Evolutionary conservation across 2,888 invertebrate species (phyloP), one percentile per base, ranked within the genome.

Genomic region (Serrognathus titanus): DNA sequence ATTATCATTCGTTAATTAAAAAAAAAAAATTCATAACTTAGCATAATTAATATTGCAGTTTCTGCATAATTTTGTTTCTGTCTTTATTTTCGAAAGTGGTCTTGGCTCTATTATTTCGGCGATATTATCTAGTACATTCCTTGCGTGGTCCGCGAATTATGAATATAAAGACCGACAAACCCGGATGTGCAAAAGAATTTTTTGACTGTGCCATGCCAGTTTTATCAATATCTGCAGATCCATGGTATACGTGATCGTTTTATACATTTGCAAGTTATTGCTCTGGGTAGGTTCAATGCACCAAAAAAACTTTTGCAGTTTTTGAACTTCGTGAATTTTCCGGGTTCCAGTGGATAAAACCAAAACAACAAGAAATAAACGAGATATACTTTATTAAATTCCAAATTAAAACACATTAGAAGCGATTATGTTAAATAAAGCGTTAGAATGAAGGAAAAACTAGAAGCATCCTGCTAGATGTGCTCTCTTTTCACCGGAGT

Each of bases 141-240:
- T 31, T 31, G 24, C 24, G 6, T 5, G 24, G 24, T 31, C 24
- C 24, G 5, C 24, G 24, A 13, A 43, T 43, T 43, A 16, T 43
- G 9, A 43, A 43, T 43, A 43, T 43, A 20, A 13, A 43, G 20
- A 43, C 16, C 9, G 13, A 43, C 43, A 20, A 43, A 43, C 20
- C 16, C 43, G 43, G 43, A 43, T 43, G 20, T 43, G 20, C 43
- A 16, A 43, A 43, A 43, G 43, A 43, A 43, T 43, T 43, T 16
- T 43, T 43, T 43, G 43, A 10, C 43, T 16, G 20, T 43, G 43
- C 13, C 43, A 43, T 20, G 43, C 20, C 13, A 43, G 16, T 43
- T 43, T 16, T 16, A 43, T 13, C 43, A 16, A 43, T 43, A 43
- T 43, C 43, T 43, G 43, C 43, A 43, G 43, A 43, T 31, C 43